phyloP scores from a whole-genome alignment of 2,797 vertebrate species.

The Gephyroberyx darwinii region DNA sequence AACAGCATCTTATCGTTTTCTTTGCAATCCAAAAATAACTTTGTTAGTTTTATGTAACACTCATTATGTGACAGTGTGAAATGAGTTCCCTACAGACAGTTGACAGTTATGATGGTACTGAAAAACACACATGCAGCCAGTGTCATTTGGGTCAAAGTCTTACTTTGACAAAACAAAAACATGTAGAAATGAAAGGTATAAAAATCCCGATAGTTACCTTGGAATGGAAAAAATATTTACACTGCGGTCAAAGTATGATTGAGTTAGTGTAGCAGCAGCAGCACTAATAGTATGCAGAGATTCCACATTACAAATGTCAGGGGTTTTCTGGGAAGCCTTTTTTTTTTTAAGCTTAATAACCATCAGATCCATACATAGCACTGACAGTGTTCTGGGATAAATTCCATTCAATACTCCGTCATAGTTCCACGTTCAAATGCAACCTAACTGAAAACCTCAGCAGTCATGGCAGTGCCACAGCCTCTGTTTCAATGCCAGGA shows the following conservation, averaged over 20 bases:
- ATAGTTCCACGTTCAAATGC: slow-evolving; percentile 37
- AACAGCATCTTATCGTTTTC: slow-evolving; percentile 34
- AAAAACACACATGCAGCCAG: neutral
- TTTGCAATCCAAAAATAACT: slow-evolving; percentile 39
- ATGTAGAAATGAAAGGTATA: neutral
- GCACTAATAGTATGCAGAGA: slow-evolving; percentile 7
- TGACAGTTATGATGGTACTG: neutral
- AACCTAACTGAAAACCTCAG: slow-evolving; percentile 40
- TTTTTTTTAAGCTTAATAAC: slow-evolving; percentile 12
- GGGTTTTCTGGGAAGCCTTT: slow-evolving; percentile 1
- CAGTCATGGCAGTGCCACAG: slow-evolving; percentile 29
- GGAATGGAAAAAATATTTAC: neutral
- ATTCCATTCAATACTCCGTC: slow-evolving; percentile 40
- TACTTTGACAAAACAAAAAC: neutral
- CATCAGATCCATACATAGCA: slow-evolving; percentile 10
- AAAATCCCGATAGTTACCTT: neutral
- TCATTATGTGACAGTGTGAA: neutral
- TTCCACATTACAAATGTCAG: slow-evolving; percentile 20
- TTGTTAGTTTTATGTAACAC: neutral
- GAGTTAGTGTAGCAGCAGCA: neutral
- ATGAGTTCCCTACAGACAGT: slow-evolving; percentile 2
- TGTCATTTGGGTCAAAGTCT: neutral
- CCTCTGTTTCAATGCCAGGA: slow-evolving; percentile 42
- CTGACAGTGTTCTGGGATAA: slow-evolving; percentile 25
- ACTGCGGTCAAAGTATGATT: neutral